Base-by-base conservation (phyloP, 2,888 invertebrate genomes). In the Ptychoptera contaminata region DNA sequence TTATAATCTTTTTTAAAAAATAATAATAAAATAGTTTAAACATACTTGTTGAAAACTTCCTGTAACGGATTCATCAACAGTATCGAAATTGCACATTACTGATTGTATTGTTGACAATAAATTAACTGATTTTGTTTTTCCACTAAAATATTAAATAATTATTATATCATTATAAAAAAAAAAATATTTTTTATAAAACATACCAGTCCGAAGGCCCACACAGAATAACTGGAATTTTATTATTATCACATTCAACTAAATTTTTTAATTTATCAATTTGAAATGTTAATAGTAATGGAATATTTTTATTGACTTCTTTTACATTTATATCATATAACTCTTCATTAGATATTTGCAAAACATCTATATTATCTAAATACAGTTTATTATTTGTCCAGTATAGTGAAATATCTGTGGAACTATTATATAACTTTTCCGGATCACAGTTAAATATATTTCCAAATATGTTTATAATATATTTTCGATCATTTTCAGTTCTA, bases 11-110 rank as follows among this genome's bases (percentile, higher is more conserved):
- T 23, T 35, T 41, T 9, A 37, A 9, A 16, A 29, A 32, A 14
- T 37, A 37, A 31, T 34, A 15, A n/a, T 16, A n/a, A n/a, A n/a
- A n/a, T n/a, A 40, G 6, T n/a, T 23, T 31, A 6, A 29, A 36
- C 40, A 50, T 42, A 74, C 71, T 79, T 99, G 98, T 71, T 99
- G 98, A 66, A 96, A 99, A 49, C 94, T 92, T 42, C 99, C 99
- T 3, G 65, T 67, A 0, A 66, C 63, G 0, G 66, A 65, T 49
- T 66, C 66, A 46, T 66, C 66, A 39, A 66, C 66, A 7, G 57
- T 62, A 43, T 66, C 66, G 34, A 59, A 57, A 40, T 61, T 56
- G 39, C 60, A 64, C 5, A 54, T 46, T 16, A 56, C 58, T 52
- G 65, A 66, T 3, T 60, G 58, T 0, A 66, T 51, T 5, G 54